Evolutionary conservation across 2,113 vertebrate species (phyloP).

Genomic region (Grammomys dolichurus): DNA sequence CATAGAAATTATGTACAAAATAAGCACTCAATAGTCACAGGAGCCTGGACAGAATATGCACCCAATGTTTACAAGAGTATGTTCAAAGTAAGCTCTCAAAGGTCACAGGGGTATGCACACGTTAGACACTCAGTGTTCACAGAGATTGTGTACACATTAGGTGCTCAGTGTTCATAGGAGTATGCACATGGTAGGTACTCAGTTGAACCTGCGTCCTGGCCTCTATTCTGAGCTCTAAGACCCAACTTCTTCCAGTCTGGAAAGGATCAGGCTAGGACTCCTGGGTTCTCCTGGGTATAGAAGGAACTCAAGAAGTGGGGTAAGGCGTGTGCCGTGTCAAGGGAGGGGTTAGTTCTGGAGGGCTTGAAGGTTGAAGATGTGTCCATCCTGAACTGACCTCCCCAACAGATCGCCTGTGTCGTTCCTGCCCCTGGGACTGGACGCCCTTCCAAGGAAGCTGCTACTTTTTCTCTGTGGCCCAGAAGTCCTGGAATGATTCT

Average conservation of each 20-base stretch:
- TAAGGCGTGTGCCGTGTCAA: background rate
- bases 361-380: background rate
- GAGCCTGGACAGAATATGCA: background rate
- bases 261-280: background rate
- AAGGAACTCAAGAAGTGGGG: background rate
- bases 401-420: background rate
- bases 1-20: background rate
- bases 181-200: too few relatives aligned
- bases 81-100: background rate
- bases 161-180: background rate
- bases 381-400: background rate
- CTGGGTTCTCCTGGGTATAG: background rate
- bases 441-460: background rate
- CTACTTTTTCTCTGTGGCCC: slow-evolving; percentile 6
- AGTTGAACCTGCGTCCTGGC: background rate
- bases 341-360: background rate
- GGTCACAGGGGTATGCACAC: background rate
- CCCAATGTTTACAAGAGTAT: background rate
- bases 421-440: background rate
- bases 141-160: background rate
- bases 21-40: background rate
- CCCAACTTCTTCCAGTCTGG: background rate
- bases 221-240: background rate
- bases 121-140: background rate
- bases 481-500: background rate